A percentile compares a stretch with the other conserved stretches of the same genome.
Evolutionary conservation across 2,888 invertebrate genomes (phyloP).

Genomic region (Hartigia nigra): DNA sequence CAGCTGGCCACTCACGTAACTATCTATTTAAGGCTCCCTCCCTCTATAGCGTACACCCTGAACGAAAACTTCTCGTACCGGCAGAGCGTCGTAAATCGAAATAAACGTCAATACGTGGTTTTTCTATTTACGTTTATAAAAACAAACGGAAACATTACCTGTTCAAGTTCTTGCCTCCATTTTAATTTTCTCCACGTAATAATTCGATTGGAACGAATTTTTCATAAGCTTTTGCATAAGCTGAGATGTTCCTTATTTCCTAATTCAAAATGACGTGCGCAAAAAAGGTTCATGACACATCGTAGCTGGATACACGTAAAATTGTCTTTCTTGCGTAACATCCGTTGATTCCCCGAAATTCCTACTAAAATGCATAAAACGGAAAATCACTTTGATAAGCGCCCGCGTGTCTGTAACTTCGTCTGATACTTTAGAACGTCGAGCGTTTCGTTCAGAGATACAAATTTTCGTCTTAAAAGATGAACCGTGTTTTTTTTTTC

Average conservation of each 20-base stretch:
- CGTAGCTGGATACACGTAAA: not conserved
- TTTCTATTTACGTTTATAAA: no score
- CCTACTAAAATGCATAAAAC: not conserved
- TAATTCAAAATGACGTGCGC: not conserved
- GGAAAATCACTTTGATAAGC: not conserved
- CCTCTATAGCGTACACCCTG: not conserved
- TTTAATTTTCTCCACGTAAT: not conserved
- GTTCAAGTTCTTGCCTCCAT: no score
- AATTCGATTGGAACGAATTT: not conserved
- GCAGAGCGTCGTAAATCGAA: not conserved
- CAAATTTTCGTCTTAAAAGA: not conserved
- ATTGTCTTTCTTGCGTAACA: not conserved
- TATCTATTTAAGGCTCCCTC: conserved; percentile 4
- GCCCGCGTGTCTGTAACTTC: not conserved
- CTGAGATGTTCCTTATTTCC: no score
- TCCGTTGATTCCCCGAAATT: not conserved
- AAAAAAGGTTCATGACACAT: not conserved
- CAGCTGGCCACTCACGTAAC: conserved; percentile 3
- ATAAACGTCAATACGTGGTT: not conserved
- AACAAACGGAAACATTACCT: no score
- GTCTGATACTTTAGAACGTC: not conserved
- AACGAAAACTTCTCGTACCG: not conserved
- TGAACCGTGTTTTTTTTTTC: not conserved
- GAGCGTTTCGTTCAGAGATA: not conserved
- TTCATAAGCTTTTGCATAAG: not conserved